phyloP scores from a whole-genome alignment of 2,113 vertebrate species.

The Tachuris rubrigastra region DNA sequence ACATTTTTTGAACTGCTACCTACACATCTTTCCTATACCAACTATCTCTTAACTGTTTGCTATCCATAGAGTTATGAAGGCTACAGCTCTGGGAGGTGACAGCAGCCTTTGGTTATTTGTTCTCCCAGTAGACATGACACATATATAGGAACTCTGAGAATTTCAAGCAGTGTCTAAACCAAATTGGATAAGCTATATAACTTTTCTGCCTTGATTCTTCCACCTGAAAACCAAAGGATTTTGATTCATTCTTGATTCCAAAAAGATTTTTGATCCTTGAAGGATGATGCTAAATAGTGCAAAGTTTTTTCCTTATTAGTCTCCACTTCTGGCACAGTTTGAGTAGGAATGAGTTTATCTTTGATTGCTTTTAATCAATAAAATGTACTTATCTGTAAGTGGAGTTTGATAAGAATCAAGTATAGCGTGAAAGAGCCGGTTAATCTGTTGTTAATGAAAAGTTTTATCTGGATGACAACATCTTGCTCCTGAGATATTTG shows the following conservation, averaged over 20 bases:
- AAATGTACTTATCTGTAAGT: slow-evolving; percentile 50
- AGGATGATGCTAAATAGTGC: not conserved
- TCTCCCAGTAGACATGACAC: not conserved
- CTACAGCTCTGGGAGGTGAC: not conserved
- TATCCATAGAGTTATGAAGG: not conserved
- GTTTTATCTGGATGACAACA: slow-evolving; percentile 49
- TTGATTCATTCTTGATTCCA: not conserved
- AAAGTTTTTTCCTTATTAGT: not conserved
- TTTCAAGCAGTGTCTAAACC: not conserved
- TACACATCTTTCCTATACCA: not conserved
- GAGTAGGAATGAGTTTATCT: slow-evolving; percentile 36
- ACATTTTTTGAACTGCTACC: not conserved
- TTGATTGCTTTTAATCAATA: slow-evolving; percentile 59
- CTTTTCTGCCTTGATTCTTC: not conserved
- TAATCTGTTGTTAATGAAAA: slow-evolving; percentile 51
- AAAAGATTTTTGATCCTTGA: not conserved
- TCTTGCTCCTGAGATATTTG: slow-evolving; percentile 12
- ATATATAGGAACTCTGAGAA: not conserved
- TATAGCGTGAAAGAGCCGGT: not conserved
- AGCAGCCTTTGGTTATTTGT: not conserved
- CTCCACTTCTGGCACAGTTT: slow-evolving; percentile 3
- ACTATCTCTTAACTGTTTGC: not conserved
- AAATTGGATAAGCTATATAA: not conserved
- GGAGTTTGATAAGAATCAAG: slow-evolving; percentile 51
- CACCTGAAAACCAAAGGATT: not conserved